These are phyloP conservation scores for Momotus momota DNA, from an alignment of 2,797 vertebrate species.

Conservation along the genomic window DNA sequence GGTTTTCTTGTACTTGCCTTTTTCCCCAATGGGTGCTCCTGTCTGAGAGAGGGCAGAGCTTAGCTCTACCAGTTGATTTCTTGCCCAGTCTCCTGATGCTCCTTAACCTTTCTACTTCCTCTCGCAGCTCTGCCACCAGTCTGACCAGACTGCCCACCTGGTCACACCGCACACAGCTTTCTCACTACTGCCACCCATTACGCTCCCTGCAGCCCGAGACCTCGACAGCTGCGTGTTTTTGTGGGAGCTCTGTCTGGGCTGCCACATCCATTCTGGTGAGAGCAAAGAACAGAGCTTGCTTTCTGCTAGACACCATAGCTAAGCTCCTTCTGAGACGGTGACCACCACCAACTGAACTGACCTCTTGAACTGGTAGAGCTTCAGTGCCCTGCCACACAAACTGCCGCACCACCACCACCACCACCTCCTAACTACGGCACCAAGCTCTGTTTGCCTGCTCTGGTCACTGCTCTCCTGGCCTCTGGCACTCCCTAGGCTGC, in stretches of 20 bases:
- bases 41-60: too few relatives aligned
- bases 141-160: not conserved
- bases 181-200: not conserved
- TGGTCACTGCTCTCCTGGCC: not conserved
- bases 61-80: too few relatives aligned
- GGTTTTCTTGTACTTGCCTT: too few relatives aligned
- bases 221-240: not conserved
- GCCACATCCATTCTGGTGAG: not conserved
- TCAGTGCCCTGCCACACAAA: not conserved
- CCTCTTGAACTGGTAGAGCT: not conserved
- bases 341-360: not conserved
- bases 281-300: not conserved
- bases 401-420: not conserved
- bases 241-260: not conserved
- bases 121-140: not conserved
- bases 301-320: not conserved
- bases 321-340: not conserved
- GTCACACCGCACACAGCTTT: not conserved
- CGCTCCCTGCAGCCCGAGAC: not conserved
- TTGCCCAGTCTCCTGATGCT: not conserved
- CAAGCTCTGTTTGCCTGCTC: not conserved
- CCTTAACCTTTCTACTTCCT: not conserved
- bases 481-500: not conserved
- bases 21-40: too few relatives aligned
- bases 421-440: not conserved